These are phyloP conservation scores for Protosalanx chinensis DNA, from an alignment of 2,797 vertebrate genomes.

Conservation along the genomic window DNA sequence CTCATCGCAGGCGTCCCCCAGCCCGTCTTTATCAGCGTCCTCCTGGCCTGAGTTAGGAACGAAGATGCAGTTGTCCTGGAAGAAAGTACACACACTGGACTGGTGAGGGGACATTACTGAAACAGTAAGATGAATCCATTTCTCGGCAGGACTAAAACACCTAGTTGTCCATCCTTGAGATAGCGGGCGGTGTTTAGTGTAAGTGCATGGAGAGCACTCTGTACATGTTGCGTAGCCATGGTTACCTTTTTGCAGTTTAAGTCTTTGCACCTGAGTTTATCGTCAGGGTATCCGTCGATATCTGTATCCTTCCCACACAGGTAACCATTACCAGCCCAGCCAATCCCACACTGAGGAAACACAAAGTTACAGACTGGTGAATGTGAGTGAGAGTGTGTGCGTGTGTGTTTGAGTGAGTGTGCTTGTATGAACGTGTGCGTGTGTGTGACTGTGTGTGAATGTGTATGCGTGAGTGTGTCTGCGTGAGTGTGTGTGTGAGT, in stretches of 20 bases:
- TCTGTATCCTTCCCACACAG: slow-evolving; percentile 94
- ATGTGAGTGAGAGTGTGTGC: neutral
- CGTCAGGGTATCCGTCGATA: slow-evolving; percentile 97
- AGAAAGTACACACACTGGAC: slow-evolving; percentile 1
- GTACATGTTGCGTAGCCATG: neutral
- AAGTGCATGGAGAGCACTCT: neutral
- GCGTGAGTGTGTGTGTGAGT: neutral
- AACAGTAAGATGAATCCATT: neutral
- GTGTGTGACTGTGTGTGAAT: neutral
- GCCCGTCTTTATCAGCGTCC: slow-evolving; percentile 86
- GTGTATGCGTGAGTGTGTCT: slow-evolving; percentile 5
- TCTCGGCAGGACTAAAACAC: neutral
- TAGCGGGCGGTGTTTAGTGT: too few relatives aligned
- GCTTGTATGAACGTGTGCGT: neutral
- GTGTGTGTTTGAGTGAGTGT: neutral
- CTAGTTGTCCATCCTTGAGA: neutral
- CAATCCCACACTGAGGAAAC: slow-evolving; percentile 85
- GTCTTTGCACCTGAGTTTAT: slow-evolving; percentile 88
- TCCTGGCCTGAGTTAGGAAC: slow-evolving; percentile 98
- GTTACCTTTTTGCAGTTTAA: slow-evolving; percentile 86
- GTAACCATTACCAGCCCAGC: slow-evolving; percentile 97
- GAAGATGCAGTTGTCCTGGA: slow-evolving; percentile 90
- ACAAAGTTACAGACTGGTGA: slow-evolving; percentile 33
- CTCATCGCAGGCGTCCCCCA: slow-evolving; percentile 88
- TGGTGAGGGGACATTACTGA: too few relatives aligned